Evolutionary conservation across 2,797 vertebrate genomes (phyloP), one percentile per base, ranked within the genome.

Genomic region (Sebastes cheni): DNA sequence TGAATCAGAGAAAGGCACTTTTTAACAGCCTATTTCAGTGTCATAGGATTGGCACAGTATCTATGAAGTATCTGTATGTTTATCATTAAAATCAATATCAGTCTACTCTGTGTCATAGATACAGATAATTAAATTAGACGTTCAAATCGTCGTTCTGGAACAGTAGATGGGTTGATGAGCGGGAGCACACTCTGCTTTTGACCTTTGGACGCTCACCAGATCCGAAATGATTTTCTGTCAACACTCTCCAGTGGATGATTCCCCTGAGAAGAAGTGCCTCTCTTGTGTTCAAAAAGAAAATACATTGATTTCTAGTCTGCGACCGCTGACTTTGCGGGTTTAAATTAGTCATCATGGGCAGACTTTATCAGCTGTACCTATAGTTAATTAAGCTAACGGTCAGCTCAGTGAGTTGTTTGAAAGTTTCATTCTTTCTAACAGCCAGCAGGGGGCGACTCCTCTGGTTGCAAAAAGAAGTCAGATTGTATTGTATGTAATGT

Each of bases 151-250:
- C 9, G 42, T 75, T 90, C 79, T 74, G 75, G 68, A 89, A 60
- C 79, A 81, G 73, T 62, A 68, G 84, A 46, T 77, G 75, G 72
- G 78, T 72, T 76, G 72, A 90, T 89, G 84, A 81, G 73, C 58
- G 20, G 83, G 2, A 29, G 59, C 22, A 16, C 6, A 12, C 22
- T 69, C 73, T 86, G 77, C 71, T 80, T 80, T 56, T 86, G 93
- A 92, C 91, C 91, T 92, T 92, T 93, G 55, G 83, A 88, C n/a
- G 62, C 82, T 85, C 67, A 65, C 67, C 70, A 75, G 81, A 79
- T 86, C 75, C 72, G 13, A 83, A 91, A 86, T 85, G 87, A 91
- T 92, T 93, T 93, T 88, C 85, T 91, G 91, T 89, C 90, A 89
- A 75, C 82, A 58, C 61, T 22, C 60, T 75, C 30, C 65, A 58